Percentiles rank a stretch among this genome's conserved stretches.
Conservation (phyloP, 2,888 invertebrate species). For the Drosophila cognata region DNA sequence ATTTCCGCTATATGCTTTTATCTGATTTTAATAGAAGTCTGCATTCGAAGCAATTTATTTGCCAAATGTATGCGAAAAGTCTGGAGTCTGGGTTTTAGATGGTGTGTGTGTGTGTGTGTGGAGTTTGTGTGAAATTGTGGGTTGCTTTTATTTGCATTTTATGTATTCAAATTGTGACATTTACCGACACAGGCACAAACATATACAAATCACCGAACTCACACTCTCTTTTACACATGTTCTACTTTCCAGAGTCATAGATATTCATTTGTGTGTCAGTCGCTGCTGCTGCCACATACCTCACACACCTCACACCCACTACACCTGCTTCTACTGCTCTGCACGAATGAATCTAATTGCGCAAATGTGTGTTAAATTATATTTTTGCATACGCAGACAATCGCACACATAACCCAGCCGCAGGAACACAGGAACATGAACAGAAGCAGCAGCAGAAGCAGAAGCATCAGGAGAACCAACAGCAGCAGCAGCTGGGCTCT, state of each 20-base stretch:
- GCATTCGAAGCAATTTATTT: constrained; percentile 74
- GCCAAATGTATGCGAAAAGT: constrained; percentile 38
- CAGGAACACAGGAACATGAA: constrained; percentile 12
- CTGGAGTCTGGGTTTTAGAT: constrained; percentile 27
- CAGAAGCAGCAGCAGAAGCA: not conserved
- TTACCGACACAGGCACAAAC: constrained; percentile 58
- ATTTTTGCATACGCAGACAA: constrained; percentile 78
- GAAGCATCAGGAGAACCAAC: not conserved
- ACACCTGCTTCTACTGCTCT: constrained; percentile 41
- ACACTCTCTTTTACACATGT: constrained; percentile 40
- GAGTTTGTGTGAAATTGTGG: constrained; percentile 21
- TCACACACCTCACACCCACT: constrained; percentile 16
- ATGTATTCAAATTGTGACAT: constrained; percentile 79
- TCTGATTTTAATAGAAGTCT: constrained; percentile 78
- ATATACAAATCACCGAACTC: constrained; percentile 3
- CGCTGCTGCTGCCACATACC: constrained; percentile 25
- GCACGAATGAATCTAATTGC: constrained; percentile 80
- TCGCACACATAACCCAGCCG: constrained; percentile 49
- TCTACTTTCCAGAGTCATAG: constrained; percentile 65
- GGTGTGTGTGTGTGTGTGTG: constrained; percentile 2
- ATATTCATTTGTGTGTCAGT: constrained; percentile 76
- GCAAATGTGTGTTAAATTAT: constrained; percentile 81
- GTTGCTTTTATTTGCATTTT: constrained; percentile 72
- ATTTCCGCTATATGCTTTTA: constrained; percentile 77
- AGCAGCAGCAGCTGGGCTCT: constrained; percentile 53